These are phyloP conservation scores for Sycobia sp. DNA, from an alignment of 1,140 invertebrate genomes.

Conservation along the genomic window DNA sequence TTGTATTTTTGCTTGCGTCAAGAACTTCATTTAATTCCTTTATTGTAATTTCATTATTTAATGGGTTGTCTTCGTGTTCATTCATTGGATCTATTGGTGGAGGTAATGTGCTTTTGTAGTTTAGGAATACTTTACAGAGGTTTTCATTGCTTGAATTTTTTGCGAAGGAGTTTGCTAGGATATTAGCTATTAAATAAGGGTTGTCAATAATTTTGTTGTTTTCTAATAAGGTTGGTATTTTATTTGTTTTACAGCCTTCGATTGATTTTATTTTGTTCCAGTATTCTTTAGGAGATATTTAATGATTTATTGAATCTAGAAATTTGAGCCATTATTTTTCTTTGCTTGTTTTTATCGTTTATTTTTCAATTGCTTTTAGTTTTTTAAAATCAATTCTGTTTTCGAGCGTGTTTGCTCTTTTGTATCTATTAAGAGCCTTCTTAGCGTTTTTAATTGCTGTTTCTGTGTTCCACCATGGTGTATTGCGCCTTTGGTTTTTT, in stretches of 20 bases:
- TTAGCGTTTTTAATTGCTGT: background rate
- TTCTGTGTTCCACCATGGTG: slow-evolving; percentile 1
- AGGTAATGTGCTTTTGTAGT: no score
- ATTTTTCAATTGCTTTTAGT: slow-evolving; percentile 3
- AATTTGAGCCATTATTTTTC: background rate
- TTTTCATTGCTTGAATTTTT: no score
- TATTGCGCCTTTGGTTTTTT: background rate
- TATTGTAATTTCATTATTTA: slow-evolving; percentile 6
- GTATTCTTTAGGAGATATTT: background rate
- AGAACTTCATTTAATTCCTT: slow-evolving; percentile 16
- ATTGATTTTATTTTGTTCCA: slow-evolving; percentile 15
- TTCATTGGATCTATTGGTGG: no score
- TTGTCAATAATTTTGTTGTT: no score
- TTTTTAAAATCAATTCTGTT: slow-evolving; percentile 13
- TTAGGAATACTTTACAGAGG: no score
- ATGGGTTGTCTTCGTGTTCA: no score
- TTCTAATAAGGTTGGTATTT: no score
- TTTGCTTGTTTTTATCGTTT: background rate
- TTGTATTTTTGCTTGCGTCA: slow-evolving; percentile 9
- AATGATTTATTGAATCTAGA: slow-evolving; percentile 1
- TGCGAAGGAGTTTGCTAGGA: no score
- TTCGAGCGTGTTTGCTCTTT: background rate
- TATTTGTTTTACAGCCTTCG: no score
- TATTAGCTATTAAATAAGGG: no score
- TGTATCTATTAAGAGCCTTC: background rate